Conservation (phyloP, 2,113 vertebrate genomes). For the Gymnarchus niloticus region DNA sequence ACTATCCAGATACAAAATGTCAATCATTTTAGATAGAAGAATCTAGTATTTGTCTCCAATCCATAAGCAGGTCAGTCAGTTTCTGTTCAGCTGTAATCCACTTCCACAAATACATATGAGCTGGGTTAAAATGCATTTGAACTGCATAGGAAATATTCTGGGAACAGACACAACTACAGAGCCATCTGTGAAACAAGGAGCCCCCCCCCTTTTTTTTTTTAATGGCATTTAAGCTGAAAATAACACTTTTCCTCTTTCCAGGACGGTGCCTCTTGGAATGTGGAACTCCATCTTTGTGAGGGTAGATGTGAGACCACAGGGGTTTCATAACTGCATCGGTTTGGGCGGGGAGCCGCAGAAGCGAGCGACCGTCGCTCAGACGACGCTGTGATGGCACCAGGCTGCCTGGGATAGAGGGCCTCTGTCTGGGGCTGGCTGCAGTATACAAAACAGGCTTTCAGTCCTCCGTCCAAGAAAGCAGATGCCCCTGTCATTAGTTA, state of each 20-base stretch:
- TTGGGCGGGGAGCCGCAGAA: not conserved
- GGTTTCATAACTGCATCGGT: not conserved
- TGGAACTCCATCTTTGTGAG: not conserved
- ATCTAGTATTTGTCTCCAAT: not conserved
- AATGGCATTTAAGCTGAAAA: not conserved
- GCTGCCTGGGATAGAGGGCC: constrained; percentile 7
- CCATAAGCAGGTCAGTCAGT: not conserved
- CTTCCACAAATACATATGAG: not conserved
- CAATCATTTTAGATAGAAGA: not conserved
- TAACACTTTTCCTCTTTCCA: not conserved
- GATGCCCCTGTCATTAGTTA: constrained; percentile 35
- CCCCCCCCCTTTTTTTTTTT: not conserved
- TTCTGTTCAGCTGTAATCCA: not conserved
- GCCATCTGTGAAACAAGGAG: not conserved
- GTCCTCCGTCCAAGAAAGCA: constrained; percentile 24
- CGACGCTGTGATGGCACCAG: constrained; percentile 5
- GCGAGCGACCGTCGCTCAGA: constrained; percentile 2
- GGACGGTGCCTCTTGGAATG: constrained; percentile 5
- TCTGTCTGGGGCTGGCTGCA: not conserved
- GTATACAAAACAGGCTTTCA: constrained; percentile 33
- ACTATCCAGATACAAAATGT: not conserved
- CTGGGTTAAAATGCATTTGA: constrained; percentile 1
- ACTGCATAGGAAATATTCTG: not conserved
- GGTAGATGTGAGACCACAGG: constrained; percentile 13
- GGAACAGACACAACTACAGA: not conserved